Base-by-base conservation (phyloP, 2,888 invertebrate genomes). In the Drosophila macrospina region DNA sequence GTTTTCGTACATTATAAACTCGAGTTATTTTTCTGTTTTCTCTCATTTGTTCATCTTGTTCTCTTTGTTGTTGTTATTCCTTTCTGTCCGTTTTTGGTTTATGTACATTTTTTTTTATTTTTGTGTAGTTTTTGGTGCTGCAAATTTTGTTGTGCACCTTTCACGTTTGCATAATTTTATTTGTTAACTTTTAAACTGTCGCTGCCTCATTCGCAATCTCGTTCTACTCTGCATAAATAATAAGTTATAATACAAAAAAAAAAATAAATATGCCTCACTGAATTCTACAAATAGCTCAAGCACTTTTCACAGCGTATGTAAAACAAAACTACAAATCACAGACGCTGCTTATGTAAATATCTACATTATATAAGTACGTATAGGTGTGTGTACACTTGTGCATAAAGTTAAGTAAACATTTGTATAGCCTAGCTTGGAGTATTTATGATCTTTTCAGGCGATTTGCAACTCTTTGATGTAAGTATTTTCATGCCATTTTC, bases 91-190 rank as follows among this genome's bases (percentile, higher is more conserved):
- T 48, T 20, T 47, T 45, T 44, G 16, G 48, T 44, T 41, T 51
- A 52, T 44, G 24, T 54, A n/a, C n/a, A 41, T 37, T 51, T 51
- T n/a, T 37, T 15, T 39, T 20, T 55, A 28, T 30, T 36, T 50
- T 47, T 56, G 44, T 59, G 51, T 42, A 52, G 39, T 13, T 13
- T 60, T 64, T n/a, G n/a, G 52, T 67, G 24, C 45, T 62, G 52
- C 32, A 62, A 66, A 77, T 70, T 70, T 75, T 80, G 62, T 63
- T 69, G 45, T 68, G 59, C 60, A 48, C 62, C 61, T 71, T 72
- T 67, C 48, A 28, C 51, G 56, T 84, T 75, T 80, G 80, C 83
- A 85, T 87, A 85, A 87, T 85, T 82, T 76, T 71, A 80, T 85
- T 85, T 86, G 82, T 85, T 78, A 75, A 80, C 70, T 78, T 78